phyloP scores from a whole-genome alignment of 2,797 vertebrate genomes.

The Typhlichthys subterraneus region DNA sequence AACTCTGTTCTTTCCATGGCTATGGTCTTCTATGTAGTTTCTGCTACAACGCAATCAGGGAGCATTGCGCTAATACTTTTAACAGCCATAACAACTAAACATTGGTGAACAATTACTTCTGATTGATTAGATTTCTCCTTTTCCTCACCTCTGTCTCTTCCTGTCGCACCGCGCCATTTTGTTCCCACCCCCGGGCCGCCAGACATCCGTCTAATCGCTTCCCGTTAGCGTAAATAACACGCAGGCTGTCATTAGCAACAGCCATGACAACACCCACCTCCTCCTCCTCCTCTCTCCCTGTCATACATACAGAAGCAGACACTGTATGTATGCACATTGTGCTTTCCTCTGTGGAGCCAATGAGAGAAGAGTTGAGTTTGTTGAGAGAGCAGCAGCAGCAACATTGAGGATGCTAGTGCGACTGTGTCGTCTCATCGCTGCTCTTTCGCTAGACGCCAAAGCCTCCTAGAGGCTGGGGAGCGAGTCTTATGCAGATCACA shows the following conservation, averaged over 20 bases:
- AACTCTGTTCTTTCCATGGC: no score
- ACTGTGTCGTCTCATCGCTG: constrained; percentile 57
- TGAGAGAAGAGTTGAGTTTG: constrained; percentile 35
- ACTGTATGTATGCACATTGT: constrained; percentile 2
- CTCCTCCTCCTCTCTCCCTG: constrained; percentile 13
- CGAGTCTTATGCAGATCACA: constrained; percentile 73
- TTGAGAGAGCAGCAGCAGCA: constrained; percentile 50
- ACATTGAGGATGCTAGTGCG: no score
- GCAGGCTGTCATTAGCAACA: constrained; percentile 30
- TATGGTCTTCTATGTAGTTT: no score
- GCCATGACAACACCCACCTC: not conserved
- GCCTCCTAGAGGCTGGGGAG: constrained; percentile 49
- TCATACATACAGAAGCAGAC: constrained; percentile 21
- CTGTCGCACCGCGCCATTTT: no score
- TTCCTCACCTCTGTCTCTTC: not conserved
- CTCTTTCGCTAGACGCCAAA: constrained; percentile 59
- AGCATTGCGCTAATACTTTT: no score
- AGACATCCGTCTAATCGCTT: constrained; percentile 57
- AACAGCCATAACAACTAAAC: no score
- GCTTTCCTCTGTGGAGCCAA: not conserved
- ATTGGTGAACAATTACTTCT: no score
- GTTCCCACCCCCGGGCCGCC: constrained; percentile 38
- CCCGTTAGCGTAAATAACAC: constrained; percentile 25
- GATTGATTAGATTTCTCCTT: not conserved
- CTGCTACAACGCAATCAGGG: no score